A percentile compares a stretch with the other conserved stretches of the same genome.
These are phyloP conservation scores for Gallinago jamesoni DNA, from an alignment of 2,113 vertebrate species.

Conservation along the genomic window DNA sequence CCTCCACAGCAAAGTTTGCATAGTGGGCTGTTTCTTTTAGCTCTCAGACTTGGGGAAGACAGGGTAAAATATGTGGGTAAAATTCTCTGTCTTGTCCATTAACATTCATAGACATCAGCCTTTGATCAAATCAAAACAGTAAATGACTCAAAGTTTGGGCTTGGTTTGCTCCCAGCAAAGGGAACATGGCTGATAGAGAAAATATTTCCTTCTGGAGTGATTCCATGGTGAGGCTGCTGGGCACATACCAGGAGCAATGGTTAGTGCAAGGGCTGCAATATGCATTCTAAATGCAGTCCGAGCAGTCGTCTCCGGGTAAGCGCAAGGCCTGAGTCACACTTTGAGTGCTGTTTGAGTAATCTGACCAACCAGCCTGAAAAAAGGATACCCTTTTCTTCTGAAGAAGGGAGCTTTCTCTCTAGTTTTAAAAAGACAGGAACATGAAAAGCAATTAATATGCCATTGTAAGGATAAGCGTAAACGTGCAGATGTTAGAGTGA, in stretches of 20 bases:
- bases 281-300: neutral
- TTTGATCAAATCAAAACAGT: neutral
- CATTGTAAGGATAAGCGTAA: neutral
- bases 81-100: neutral
- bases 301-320: neutral
- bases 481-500: neutral
- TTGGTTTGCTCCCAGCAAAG: slow-evolving; percentile 16
- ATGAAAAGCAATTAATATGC: neutral
- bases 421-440: neutral
- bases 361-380: neutral
- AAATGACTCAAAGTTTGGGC: neutral
- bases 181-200: slow-evolving; percentile 13
- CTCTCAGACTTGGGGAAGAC: neutral
- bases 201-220: slow-evolving; percentile 35
- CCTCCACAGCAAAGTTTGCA: neutral
- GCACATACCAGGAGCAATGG: neutral
- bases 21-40: neutral
- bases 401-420: neutral
- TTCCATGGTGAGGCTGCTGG: neutral
- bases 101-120: neutral
- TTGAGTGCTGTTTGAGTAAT: neutral
- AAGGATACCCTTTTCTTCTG: neutral
- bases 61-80: neutral
- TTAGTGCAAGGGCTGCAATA: neutral
- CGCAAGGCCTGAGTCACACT: neutral